Conservation (phyloP, 2,888 invertebrate genomes). For the Bugulina stolonifera region DNA sequence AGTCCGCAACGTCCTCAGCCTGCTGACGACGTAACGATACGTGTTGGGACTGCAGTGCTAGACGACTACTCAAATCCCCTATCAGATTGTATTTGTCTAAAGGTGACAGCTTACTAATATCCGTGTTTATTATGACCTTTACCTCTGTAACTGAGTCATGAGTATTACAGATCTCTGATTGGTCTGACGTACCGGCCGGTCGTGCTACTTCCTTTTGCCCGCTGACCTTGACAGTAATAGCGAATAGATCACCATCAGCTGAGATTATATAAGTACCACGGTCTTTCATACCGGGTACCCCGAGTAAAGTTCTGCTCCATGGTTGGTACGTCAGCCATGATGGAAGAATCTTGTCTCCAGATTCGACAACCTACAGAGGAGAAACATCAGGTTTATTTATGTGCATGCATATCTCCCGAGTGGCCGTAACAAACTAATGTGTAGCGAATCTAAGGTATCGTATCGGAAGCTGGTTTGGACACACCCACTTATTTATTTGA, state of each 20-base stretch:
- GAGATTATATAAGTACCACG: not conserved
- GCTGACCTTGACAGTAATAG: not conserved
- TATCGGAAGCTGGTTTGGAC: too few relatives aligned
- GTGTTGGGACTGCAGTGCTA: not conserved
- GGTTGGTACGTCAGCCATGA: not conserved
- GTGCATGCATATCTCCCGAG: too few relatives aligned
- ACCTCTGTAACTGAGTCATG: constrained; percentile 12
- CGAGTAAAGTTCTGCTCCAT: not conserved
- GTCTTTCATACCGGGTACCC: not conserved
- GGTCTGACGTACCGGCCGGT: not conserved
- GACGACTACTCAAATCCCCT: not conserved
- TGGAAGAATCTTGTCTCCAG: not conserved
- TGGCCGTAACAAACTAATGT: too few relatives aligned
- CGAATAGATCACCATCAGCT: constrained; percentile 2
- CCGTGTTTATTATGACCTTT: not conserved
- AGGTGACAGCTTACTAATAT: not conserved
- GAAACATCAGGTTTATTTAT: too few relatives aligned
- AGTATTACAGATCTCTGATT: not conserved
- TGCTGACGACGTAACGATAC: not conserved
- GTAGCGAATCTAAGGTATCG: too few relatives aligned
- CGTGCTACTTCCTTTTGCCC: not conserved
- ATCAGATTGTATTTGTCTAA: not conserved
- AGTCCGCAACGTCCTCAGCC: not conserved
- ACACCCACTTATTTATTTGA: too few relatives aligned
- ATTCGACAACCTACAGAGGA: not conserved